Base-by-base conservation (phyloP, 2,888 invertebrate species). In the Pteria penguin region DNA sequence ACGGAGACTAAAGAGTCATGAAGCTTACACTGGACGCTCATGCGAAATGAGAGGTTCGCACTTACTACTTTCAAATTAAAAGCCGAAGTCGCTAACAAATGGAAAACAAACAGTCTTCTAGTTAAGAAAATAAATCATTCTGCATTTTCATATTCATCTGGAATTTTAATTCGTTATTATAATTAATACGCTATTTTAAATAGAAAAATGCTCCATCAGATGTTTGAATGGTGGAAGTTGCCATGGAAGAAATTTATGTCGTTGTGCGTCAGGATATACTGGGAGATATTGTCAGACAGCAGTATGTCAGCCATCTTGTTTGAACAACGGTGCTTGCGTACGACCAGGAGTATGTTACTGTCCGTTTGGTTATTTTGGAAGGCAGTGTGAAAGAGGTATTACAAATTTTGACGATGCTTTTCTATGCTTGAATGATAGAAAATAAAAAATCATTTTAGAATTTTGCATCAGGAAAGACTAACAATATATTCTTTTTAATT, bases 211-310 rank as follows among this genome's bases (percentile, higher is more conserved):
- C 68, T 71, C 74, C 26, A 65, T 76, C 18, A 67, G 76, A 4
- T 84, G 84, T 72, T 74, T 78, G 26, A 80, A 84, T 71, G 80
- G 81, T 27, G 84, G 82, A 8, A 63, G 60, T 52, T 84, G 84
- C 63, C 70, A 80, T 14, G 77, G 75, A 8, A 71, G 77, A 29
- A 81, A 84, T 58, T 69, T 67, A 32, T 84, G 84, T 57, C 72
- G 68, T 27, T 84, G 84, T 72, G 69, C 65, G 2, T 55, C 75
- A 18, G 77, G 76, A 1, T 84, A 75, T 67, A 66, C 77, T 45
- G 84, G 84, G 2, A 66, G 68, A 31, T 79, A 71, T 52, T 84
- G 84, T 67, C 66, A 81, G 60, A 73, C 60, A 26, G 73, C 83
- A n/a, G 55, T 76, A 8, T 85, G 85, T 76, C 36, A 72, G 8